Evolutionary conservation across 2,888 invertebrate species (phyloP).

Genomic region (Synanthedon tipuliformis): DNA sequence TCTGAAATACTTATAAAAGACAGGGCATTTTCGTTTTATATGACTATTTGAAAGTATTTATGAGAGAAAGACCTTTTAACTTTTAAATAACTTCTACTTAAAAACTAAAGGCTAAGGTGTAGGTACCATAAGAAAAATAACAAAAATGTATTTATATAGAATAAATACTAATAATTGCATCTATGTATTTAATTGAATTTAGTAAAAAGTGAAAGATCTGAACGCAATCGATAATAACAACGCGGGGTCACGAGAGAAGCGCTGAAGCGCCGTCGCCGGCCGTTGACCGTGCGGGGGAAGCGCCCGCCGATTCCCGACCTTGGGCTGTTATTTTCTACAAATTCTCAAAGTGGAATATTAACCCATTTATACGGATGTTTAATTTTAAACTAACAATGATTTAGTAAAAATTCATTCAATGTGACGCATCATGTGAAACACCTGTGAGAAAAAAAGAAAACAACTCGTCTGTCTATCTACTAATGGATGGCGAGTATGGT

Average conservation of each 20-base stretch:
- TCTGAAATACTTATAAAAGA: too few species aligned
- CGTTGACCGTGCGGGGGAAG: conserved; percentile 53
- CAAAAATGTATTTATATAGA: too few species aligned
- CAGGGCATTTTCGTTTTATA: too few species aligned
- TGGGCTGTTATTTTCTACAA: conserved; percentile 16
- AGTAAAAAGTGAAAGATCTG: conserved; percentile 31
- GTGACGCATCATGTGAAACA: background rate
- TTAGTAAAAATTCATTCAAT: too few species aligned
- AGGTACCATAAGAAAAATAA: too few species aligned
- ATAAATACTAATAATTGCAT: conserved; percentile 6
- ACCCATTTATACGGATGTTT: too few species aligned
- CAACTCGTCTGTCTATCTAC: background rate
- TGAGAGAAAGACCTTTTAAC: too few species aligned
- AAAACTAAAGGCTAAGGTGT: too few species aligned
- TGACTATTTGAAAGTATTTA: too few species aligned
- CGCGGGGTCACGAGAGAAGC: conserved; percentile 38
- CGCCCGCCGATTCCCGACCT: conserved; percentile 44
- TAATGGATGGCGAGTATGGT: background rate
- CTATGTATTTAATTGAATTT: conserved; percentile 24
- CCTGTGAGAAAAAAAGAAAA: background rate
- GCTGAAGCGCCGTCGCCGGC: conserved; percentile 45
- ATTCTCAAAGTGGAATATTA: background rate
- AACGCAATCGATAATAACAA: conserved; percentile 56
- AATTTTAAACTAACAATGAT: too few species aligned
- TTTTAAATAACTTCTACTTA: too few species aligned